A percentile compares a stretch with the other conserved stretches of the same genome.
Conservation (phyloP, 2,113 vertebrate species). For the Cettia cetti region DNA sequence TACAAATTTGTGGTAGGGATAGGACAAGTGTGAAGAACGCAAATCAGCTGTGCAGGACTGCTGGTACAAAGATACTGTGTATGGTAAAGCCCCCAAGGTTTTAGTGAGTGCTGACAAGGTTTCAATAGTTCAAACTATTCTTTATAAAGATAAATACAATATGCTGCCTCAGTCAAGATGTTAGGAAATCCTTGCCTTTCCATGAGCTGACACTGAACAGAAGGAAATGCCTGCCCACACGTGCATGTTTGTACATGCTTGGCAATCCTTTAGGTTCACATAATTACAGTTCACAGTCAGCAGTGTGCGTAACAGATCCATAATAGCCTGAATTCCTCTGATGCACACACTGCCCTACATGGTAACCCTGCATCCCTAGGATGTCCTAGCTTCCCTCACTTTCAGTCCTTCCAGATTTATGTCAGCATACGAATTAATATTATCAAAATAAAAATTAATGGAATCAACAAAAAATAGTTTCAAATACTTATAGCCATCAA, state of each 20-base stretch:
- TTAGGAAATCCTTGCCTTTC: neutral
- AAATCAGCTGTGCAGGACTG: neutral
- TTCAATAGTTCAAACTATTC: neutral
- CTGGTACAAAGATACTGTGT: neutral
- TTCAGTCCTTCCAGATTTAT: neutral
- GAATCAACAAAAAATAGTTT: neutral
- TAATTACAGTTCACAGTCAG: neutral
- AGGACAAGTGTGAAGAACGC: neutral
- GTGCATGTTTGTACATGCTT: fast-evolving
- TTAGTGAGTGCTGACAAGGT: neutral
- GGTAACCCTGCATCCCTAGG: neutral
- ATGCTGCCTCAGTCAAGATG: neutral
- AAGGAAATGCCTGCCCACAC: neutral
- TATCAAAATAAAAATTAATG: neutral
- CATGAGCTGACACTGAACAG: neutral
- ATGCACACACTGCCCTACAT: neutral
- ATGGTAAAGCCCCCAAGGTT: neutral
- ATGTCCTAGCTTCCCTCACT: neutral
- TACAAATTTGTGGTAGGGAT: neutral
- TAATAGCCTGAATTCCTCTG: neutral
- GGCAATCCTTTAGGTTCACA: neutral
- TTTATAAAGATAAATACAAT: neutral
- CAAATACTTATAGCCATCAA: neutral
- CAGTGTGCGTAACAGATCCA: neutral
- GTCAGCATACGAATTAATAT: neutral